Percentiles rank a stretch among this genome's conserved stretches.
phyloP scores from a whole-genome alignment of 2,888 invertebrate species.

The Himalopsyche japonica region DNA sequence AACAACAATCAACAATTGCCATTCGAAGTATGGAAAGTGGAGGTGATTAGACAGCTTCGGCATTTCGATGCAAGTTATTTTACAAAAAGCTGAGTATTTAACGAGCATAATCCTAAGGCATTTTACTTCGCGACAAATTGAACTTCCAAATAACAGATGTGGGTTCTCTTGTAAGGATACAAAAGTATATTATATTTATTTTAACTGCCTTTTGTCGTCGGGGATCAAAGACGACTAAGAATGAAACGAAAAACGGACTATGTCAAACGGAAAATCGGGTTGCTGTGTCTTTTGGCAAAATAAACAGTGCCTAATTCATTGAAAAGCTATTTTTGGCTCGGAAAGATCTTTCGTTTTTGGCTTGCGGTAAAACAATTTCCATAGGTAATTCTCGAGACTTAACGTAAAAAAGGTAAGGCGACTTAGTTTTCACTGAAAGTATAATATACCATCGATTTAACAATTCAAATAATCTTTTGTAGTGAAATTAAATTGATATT shows the following conservation, averaged over 20 bases:
- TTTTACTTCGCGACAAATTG: not conserved
- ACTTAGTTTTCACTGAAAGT: no score
- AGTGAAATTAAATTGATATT: no score
- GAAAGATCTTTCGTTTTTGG: not conserved
- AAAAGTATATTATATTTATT: not conserved
- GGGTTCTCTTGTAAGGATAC: not conserved
- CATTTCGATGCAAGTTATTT: not conserved
- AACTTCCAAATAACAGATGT: not conserved
- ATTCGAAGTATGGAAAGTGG: not conserved
- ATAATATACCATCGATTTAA: no score
- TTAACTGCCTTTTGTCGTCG: not conserved
- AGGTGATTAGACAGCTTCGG: not conserved
- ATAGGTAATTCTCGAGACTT: not conserved
- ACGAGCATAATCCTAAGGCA: not conserved
- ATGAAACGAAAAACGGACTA: not conserved
- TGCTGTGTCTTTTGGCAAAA: not conserved
- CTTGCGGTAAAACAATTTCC: not conserved
- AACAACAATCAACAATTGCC: not conserved
- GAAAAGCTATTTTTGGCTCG: not conserved
- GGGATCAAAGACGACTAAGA: not conserved
- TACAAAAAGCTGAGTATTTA: not conserved
- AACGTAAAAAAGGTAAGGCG: not conserved
- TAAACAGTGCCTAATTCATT: not conserved
- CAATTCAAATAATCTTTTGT: no score
- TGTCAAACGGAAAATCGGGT: not conserved